Conservation (phyloP, 2,113 vertebrate genomes). For the Cromileptes altivelis region DNA sequence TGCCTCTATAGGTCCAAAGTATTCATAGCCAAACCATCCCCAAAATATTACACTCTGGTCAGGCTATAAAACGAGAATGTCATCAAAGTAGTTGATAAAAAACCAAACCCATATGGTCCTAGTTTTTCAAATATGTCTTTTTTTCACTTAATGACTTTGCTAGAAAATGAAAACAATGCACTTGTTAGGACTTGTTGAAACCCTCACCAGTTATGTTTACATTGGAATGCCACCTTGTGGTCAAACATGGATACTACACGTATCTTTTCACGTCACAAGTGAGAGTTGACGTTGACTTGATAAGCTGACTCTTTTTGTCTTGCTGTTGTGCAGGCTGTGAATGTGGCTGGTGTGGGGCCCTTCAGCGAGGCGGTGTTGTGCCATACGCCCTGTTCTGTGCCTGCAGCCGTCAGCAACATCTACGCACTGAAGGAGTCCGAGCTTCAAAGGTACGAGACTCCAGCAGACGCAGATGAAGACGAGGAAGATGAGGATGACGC, state of each 20-base stretch:
- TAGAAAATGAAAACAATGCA: not conserved
- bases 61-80: not conserved
- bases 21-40: no score
- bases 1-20: not conserved
- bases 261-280: not conserved
- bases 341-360: conserved; percentile 90
- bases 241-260: conserved; percentile 1
- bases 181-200: not conserved
- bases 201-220: conserved; percentile 2
- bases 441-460: conserved; percentile 70
- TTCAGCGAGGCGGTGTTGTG: conserved; percentile 93
- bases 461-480: conserved; percentile 62
- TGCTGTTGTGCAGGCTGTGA: conserved; percentile 86
- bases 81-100: not conserved
- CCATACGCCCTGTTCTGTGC: conserved; percentile 94
- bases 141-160: not conserved
- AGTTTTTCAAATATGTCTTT: not conserved
- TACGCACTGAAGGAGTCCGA: conserved; percentile 89
- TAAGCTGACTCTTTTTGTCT: not conserved
- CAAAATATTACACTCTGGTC: not conserved
- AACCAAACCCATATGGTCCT: not conserved
- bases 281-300: not conserved
- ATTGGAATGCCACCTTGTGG: conserved; percentile 72
- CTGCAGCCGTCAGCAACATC: conserved; percentile 91
- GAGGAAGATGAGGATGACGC: conserved; percentile 76